Conservation (phyloP, 2,888 invertebrate species). For the Ichneumoninae sp. region DNA sequence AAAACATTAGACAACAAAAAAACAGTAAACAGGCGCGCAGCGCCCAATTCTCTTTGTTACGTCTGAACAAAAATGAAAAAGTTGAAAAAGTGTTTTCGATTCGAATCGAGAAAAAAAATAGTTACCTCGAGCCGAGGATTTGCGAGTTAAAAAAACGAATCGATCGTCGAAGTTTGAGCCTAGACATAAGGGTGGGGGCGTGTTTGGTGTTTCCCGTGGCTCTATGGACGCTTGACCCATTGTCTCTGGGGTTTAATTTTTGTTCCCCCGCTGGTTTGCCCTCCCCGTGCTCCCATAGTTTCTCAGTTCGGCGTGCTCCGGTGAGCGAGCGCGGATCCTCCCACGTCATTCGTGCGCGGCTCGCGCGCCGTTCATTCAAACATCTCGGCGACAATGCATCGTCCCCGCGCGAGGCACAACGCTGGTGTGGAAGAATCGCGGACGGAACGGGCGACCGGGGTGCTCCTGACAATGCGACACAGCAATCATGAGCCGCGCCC, state of each 20-base stretch:
- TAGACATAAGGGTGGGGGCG: conserved; percentile 80
- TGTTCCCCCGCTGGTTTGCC: conserved; percentile 70
- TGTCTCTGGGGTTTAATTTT: conserved; percentile 81
- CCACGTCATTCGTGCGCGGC: conserved; percentile 74
- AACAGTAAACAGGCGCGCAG: too few species aligned
- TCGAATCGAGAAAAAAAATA: neutral
- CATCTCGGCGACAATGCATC: conserved; percentile 66
- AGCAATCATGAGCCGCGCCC: conserved; percentile 84
- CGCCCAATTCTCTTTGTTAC: neutral
- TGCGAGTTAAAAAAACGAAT: conserved; percentile 10
- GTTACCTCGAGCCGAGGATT: conserved; percentile 11
- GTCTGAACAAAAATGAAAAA: neutral
- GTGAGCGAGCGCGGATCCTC: conserved; percentile 76
- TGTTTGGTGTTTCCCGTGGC: conserved; percentile 79
- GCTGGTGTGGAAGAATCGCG: conserved; percentile 62
- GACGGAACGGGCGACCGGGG: conserved; percentile 66
- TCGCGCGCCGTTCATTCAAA: conserved; percentile 61
- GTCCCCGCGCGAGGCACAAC: conserved; percentile 35
- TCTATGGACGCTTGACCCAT: conserved; percentile 84
- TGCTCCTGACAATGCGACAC: conserved; percentile 82
- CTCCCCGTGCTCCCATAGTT: conserved; percentile 70
- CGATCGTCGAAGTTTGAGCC: conserved; percentile 30
- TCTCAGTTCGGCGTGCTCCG: conserved; percentile 35
- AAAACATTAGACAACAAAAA: too few species aligned
- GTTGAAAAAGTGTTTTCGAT: neutral